Percentiles rank a stretch among this genome's conserved stretches.
Evolutionary conservation across 2,113 vertebrate genomes (phyloP).

Genomic region (Aegithalos caudatus): DNA sequence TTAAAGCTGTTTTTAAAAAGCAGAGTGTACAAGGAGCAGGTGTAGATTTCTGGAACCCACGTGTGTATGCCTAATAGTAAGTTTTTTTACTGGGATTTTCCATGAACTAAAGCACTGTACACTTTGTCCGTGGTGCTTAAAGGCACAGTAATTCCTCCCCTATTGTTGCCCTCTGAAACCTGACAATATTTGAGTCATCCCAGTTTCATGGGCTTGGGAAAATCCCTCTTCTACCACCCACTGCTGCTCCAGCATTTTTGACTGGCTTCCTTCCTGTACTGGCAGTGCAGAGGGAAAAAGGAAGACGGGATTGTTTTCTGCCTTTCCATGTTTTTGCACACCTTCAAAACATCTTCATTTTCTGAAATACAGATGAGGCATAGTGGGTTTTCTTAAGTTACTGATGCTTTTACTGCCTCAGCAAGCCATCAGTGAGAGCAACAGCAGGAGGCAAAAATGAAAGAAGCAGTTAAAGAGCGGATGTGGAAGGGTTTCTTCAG

Average conservation of each 20-base stretch:
- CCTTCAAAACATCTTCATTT: conserved; percentile 6
- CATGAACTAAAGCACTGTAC: neutral
- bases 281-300: neutral
- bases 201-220: neutral
- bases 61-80: neutral
- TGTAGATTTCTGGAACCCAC: neutral
- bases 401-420: neutral
- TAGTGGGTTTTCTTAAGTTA: neutral
- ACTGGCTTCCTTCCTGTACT: neutral
- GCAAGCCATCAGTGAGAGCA: neutral
- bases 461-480: neutral
- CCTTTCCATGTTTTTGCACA: neutral
- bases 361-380: neutral
- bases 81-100: neutral
- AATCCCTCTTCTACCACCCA: neutral
- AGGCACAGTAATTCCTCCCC: neutral
- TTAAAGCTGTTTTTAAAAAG: neutral
- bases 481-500: neutral
- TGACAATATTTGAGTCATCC: neutral
- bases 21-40: neutral
- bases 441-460: conserved; percentile 3
- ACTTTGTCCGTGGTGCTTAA: neutral
- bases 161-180: neutral
- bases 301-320: neutral
- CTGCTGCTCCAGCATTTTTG: neutral